A percentile compares a stretch with the other conserved stretches of the same genome.
These are phyloP conservation scores for Malurus melanocephalus DNA, from an alignment of 2,113 vertebrate genomes.

Conservation along the genomic window DNA sequence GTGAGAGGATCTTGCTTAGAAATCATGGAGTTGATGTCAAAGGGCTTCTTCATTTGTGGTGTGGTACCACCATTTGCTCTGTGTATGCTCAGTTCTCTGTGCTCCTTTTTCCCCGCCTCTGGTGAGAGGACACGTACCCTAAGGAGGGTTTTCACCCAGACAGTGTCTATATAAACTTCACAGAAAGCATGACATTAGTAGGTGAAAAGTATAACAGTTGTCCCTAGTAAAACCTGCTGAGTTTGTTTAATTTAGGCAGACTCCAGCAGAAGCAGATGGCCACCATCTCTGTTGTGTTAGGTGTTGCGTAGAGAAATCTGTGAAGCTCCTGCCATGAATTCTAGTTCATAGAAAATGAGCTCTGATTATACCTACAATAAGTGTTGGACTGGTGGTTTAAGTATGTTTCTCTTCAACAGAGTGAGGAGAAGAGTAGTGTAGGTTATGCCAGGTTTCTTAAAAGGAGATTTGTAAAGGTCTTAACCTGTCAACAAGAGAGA, in stretches of 20 bases:
- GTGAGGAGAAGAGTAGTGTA: not conserved
- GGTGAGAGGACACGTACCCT: fast-evolving
- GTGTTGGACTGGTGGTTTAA: not conserved
- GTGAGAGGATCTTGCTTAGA: not conserved
- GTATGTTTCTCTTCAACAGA: not conserved
- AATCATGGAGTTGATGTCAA: not conserved
- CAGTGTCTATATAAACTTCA: not conserved
- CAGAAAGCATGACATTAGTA: not conserved
- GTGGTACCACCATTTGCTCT: not conserved
- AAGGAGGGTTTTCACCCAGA: not conserved
- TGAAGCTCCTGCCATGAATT: not conserved
- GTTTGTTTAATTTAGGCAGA: not conserved
- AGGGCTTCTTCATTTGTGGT: not conserved
- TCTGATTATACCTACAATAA: not conserved
- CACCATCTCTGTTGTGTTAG: not conserved
- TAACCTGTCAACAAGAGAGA: not conserved
- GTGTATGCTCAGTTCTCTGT: not conserved
- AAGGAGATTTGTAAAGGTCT: not conserved
- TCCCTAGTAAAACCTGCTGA: not conserved
- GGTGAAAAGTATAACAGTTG: not conserved
- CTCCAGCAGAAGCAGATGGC: not conserved
- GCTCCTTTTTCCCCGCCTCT: not conserved
- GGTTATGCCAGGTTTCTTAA: not conserved
- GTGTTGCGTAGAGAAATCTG: not conserved
- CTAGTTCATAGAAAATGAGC: not conserved